Evolutionary conservation across 2,797 vertebrate species (phyloP).

Genomic region (Peromyscus melanophrys): DNA sequence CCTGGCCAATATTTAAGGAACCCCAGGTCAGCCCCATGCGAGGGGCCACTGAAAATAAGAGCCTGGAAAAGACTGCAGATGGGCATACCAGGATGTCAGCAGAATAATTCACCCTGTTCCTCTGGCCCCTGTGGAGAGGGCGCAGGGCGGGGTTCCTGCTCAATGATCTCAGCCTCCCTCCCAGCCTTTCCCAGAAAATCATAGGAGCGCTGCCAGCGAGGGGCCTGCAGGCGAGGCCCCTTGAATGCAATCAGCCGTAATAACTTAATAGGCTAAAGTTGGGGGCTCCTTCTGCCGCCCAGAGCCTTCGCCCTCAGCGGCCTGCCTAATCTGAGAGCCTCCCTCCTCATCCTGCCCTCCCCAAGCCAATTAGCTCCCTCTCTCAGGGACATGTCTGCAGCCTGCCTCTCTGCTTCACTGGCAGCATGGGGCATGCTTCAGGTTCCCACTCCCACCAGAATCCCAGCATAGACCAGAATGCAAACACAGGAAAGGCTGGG

Average conservation of each 20-base stretch:
- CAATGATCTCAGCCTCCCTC: constrained; percentile 67
- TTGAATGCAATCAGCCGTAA: constrained; percentile 79
- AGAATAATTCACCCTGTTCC: constrained; percentile 3
- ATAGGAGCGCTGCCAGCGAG: constrained; percentile 42
- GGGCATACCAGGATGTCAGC: constrained; percentile 30
- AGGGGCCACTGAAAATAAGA: not conserved
- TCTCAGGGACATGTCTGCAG: not conserved
- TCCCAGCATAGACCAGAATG: not conserved
- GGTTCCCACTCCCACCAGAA: too few relatives aligned
- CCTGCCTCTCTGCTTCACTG: not conserved
- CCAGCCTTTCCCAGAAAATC: constrained; percentile 71
- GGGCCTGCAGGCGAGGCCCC: constrained; percentile 54
- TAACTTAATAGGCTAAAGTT: constrained; percentile 75
- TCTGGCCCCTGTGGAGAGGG: constrained; percentile 17
- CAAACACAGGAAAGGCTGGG: not conserved
- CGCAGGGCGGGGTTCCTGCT: not conserved
- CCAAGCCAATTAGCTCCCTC: not conserved
- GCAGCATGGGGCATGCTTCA: accelerated
- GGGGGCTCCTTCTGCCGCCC: constrained; percentile 80
- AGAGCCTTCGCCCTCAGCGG: constrained; percentile 72
- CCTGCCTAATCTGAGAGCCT: constrained; percentile 64
- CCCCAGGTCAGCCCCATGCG: not conserved
- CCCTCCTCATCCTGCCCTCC: constrained; percentile 60
- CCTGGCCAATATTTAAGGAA: not conserved
- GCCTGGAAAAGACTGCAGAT: constrained; percentile 17